phyloP scores from a whole-genome alignment of 2,888 invertebrate species.

The Apamea crenata region DNA sequence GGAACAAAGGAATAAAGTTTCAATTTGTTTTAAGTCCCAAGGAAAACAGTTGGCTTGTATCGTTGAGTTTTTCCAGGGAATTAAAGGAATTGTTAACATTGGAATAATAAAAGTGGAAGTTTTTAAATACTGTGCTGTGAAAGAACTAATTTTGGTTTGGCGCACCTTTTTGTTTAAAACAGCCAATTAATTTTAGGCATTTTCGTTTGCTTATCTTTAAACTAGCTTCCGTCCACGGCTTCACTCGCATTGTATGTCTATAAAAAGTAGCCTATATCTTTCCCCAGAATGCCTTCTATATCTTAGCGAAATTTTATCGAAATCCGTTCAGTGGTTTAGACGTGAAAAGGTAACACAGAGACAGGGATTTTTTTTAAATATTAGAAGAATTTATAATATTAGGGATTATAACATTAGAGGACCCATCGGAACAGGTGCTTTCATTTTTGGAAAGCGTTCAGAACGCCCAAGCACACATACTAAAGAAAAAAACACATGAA shows the following conservation, averaged over 20 bases:
- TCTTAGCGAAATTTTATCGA: background rate
- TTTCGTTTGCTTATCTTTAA: background rate
- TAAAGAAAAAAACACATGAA: background rate
- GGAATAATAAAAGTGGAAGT: constrained; percentile 21
- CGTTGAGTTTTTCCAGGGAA: constrained; percentile 28
- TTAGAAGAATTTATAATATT: background rate
- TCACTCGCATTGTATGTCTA: background rate
- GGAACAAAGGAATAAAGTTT: constrained; percentile 52
- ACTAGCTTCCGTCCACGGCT: background rate
- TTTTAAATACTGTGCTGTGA: constrained; percentile 16
- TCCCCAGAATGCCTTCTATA: background rate
- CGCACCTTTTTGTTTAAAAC: background rate
- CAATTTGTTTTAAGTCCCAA: constrained; percentile 59
- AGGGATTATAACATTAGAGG: background rate
- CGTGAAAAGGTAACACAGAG: background rate
- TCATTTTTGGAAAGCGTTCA: background rate
- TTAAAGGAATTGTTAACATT: constrained; percentile 31
- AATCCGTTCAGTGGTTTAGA: background rate
- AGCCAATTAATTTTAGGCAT: background rate
- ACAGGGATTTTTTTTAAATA: background rate
- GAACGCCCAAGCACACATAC: background rate
- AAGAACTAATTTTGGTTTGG: background rate
- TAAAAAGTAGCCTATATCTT: background rate
- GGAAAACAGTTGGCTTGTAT: constrained; percentile 40
- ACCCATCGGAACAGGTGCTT: background rate